Percentiles rank a stretch among this genome's conserved stretches.
Evolutionary conservation across 2,888 invertebrate species (phyloP).

Genomic region (Heliconius cydno): DNA sequence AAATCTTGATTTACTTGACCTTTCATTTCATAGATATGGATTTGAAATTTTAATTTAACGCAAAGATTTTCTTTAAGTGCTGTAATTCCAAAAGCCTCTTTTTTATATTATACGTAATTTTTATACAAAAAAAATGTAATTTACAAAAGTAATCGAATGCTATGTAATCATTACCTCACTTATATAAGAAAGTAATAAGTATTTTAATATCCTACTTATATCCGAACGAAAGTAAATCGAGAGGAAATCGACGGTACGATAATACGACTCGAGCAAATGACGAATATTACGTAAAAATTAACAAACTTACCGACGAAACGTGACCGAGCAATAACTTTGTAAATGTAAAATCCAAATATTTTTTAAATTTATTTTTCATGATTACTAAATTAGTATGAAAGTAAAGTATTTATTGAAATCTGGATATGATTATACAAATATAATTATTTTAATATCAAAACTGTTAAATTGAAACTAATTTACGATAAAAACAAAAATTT

Average conservation of each 20-base stretch:
- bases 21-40: background rate
- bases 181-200: constrained; percentile 13
- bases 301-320: constrained; percentile 3
- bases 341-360: background rate
- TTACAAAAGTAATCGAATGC: background rate
- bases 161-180: background rate
- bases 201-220: constrained; percentile 12
- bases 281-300: constrained; percentile 19
- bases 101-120: background rate
- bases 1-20: background rate
- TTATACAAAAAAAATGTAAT: background rate
- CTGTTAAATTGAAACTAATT: too few species aligned
- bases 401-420: background rate
- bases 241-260: background rate
- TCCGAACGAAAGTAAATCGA: constrained; percentile 19
- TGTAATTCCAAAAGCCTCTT: background rate
- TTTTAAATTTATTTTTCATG: background rate
- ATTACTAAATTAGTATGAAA: background rate
- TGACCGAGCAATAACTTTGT: background rate
- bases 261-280: background rate
- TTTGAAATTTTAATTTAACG: too few species aligned
- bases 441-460: too few species aligned
- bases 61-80: too few species aligned
- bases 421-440: background rate
- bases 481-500: background rate